Conservation (phyloP, 2,888 invertebrate species). For the Tetragonisca angustula region DNA sequence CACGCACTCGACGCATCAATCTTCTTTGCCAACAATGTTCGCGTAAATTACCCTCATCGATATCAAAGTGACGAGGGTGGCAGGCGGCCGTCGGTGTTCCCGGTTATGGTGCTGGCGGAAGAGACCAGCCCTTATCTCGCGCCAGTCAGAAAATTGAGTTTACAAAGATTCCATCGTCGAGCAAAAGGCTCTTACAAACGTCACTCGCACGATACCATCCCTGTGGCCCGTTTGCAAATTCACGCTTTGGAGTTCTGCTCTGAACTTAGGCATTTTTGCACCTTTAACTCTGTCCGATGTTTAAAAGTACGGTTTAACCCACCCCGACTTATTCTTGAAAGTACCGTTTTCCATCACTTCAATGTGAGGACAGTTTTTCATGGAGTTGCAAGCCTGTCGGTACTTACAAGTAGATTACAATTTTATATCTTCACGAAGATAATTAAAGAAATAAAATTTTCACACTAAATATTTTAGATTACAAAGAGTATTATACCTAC, state of each 20-base stretch:
- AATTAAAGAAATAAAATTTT: too few species aligned
- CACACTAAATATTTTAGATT: too few species aligned
- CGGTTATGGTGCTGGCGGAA: constrained; percentile 58
- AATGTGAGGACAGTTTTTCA: too few species aligned
- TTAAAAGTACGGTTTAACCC: background rate
- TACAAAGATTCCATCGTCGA: constrained; percentile 65
- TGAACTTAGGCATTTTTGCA: background rate
- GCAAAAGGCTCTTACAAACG: constrained; percentile 32
- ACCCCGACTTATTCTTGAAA: too few species aligned
- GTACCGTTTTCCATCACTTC: too few species aligned
- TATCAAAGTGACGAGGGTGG: constrained; percentile 79
- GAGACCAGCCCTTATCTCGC: constrained; percentile 73
- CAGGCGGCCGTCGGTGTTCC: constrained; percentile 41
- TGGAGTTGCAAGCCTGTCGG: too few species aligned
- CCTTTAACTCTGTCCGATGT: too few species aligned
- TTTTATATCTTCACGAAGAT: too few species aligned
- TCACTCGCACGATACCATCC: constrained; percentile 42
- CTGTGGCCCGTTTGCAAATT: background rate
- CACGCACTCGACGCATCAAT: constrained; percentile 82
- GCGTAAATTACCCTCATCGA: constrained; percentile 83
- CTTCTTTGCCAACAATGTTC: constrained; percentile 82
- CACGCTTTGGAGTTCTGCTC: background rate
- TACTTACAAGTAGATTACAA: too few species aligned
- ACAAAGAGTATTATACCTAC: too few species aligned
- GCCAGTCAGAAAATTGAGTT: constrained; percentile 77